Evolutionary conservation across 2,888 invertebrate species (phyloP).

Genomic region (Rhagonycha lutea): DNA sequence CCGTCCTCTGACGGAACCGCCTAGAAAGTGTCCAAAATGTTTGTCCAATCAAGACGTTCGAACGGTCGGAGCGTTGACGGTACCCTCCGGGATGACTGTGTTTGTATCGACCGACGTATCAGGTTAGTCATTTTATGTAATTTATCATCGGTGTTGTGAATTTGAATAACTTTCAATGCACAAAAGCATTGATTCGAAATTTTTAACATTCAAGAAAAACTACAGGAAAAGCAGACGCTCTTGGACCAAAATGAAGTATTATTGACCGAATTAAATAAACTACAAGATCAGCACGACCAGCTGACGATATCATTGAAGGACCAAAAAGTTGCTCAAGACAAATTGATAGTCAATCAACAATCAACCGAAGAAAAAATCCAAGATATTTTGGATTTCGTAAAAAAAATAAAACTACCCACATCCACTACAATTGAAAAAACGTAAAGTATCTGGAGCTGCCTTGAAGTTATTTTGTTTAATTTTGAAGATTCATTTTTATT

Average conservation of each 20-base stretch:
- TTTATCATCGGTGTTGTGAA: conserved; percentile 19
- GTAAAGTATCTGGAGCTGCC: neutral
- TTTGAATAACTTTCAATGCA: conserved; percentile 4
- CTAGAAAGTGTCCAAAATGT: conserved; percentile 58
- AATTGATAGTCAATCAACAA: conserved; percentile 45
- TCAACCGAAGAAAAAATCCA: conserved; percentile 52
- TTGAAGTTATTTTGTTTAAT: neutral
- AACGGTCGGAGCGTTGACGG: conserved; percentile 45
- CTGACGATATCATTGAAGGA: conserved; percentile 51
- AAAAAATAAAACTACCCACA: conserved; percentile 37
- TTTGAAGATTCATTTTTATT: neutral
- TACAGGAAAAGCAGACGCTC: conserved; percentile 50
- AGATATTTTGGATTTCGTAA: conserved; percentile 49
- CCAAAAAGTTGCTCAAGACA: conserved; percentile 49
- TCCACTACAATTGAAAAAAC: neutral
- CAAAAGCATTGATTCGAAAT: conserved; percentile 22
- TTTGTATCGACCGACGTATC: conserved; percentile 46
- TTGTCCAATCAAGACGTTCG: conserved; percentile 47
- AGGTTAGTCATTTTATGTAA: conserved; percentile 42
- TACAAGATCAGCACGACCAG: conserved; percentile 55
- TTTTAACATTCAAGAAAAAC: conserved; percentile 50
- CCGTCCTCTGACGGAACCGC: conserved; percentile 54
- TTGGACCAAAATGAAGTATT: conserved; percentile 51
- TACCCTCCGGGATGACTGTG: conserved; percentile 50
- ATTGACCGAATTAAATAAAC: conserved; percentile 50